Evolutionary conservation across 2,797 vertebrate species (phyloP).

Genomic region (Protosalanx chinensis): DNA sequence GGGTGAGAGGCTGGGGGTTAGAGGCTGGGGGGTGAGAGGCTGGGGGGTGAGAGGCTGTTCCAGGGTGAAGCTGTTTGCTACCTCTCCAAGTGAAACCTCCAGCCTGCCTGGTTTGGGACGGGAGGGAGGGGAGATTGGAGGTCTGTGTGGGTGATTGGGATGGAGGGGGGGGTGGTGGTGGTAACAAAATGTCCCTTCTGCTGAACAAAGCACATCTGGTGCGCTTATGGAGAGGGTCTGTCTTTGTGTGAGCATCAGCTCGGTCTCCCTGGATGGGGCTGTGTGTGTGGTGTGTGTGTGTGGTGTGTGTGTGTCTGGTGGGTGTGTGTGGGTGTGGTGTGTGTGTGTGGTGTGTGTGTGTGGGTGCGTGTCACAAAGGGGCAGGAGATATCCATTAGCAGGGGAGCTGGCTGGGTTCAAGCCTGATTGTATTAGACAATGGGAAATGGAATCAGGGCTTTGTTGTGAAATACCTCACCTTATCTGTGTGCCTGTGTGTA

Average conservation of each 20-base stretch:
- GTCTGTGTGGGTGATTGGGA: no score
- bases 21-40: no score
- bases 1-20: not conserved
- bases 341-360: no score
- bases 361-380: slow-evolving; percentile 1
- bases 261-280: not conserved
- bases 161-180: no score
- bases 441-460: slow-evolving; percentile 45
- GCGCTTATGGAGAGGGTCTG: not conserved
- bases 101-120: no score
- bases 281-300: slow-evolving; percentile 1
- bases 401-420: slow-evolving; percentile 43
- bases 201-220: slow-evolving; percentile 15
- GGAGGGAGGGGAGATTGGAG: no score
- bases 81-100: not conserved
- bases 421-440: slow-evolving; percentile 53
- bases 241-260: not conserved
- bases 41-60: not conserved
- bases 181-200: not conserved
- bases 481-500: not conserved
- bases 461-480: slow-evolving; percentile 26
- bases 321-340: not conserved
- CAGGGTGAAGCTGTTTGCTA: not conserved
- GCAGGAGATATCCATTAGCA: slow-evolving; percentile 50
- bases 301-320: slow-evolving; percentile 12